Conservation (phyloP, 2,888 invertebrate genomes). For the Teinopalpus imperialis region DNA sequence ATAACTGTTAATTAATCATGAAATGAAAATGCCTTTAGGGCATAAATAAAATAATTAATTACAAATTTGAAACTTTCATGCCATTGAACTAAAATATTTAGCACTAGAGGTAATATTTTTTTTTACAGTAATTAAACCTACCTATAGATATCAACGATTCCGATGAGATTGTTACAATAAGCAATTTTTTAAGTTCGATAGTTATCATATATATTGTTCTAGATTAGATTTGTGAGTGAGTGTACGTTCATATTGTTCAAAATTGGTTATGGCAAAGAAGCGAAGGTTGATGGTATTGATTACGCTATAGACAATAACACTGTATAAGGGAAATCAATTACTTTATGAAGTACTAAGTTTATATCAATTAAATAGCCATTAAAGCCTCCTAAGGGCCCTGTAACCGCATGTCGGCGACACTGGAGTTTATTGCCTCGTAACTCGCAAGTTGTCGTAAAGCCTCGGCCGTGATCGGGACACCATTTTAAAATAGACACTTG, state of each 20-base stretch:
- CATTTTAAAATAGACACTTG: constrained; percentile 60
- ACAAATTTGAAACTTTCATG: neutral
- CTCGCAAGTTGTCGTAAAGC: constrained; percentile 61
- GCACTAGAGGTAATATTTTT: neutral
- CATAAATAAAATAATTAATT: neutral
- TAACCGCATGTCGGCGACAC: constrained; percentile 53
- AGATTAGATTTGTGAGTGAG: no score
- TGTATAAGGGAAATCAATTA: constrained; percentile 17
- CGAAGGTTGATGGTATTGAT: constrained; percentile 1
- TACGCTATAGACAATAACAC: neutral
- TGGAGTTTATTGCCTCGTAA: constrained; percentile 61
- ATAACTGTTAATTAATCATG: constrained; percentile 1
- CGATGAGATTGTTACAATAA: no score
- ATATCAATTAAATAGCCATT: constrained; percentile 60
- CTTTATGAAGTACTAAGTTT: constrained; percentile 32
- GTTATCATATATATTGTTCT: no score
- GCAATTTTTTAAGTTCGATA: no score
- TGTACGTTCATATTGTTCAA: no score
- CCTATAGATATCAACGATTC: no score
- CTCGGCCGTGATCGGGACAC: constrained; percentile 50
- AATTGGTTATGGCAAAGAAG: no score
- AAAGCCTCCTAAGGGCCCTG: constrained; percentile 51
- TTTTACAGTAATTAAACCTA: no score
- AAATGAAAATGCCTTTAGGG: neutral
- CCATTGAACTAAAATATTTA: neutral